Conservation (phyloP, 1,140 invertebrate species). For the Danaus plexippus region DNA sequence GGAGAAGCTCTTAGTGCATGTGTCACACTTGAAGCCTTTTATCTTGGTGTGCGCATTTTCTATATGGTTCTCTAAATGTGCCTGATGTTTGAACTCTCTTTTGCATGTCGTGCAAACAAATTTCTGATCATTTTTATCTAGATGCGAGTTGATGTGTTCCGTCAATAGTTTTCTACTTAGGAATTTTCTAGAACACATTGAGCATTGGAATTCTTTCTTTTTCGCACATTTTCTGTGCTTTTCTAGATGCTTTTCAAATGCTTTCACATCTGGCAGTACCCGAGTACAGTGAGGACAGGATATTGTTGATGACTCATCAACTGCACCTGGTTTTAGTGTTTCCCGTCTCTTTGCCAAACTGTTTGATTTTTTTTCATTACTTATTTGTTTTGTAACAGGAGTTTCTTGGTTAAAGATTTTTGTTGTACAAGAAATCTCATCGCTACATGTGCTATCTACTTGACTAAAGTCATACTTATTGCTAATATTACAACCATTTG, state of each 20-base stretch:
- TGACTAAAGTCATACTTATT: no score
- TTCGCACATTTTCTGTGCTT: neutral
- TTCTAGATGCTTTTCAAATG: conserved; percentile 19
- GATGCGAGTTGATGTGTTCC: conserved; percentile 65
- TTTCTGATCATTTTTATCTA: conserved; percentile 39
- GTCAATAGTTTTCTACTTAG: conserved; percentile 48
- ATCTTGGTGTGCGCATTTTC: conserved; percentile 50
- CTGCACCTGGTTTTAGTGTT: conserved; percentile 1
- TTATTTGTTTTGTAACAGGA: no score
- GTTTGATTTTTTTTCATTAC: no score
- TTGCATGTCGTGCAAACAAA: conserved; percentile 56
- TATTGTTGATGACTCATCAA: conserved; percentile 2
- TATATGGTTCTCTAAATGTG: conserved; percentile 66
- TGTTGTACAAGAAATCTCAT: no score
- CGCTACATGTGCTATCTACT: no score
- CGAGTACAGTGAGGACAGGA: conserved; percentile 14
- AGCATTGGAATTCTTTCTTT: conserved; percentile 49
- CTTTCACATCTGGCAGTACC: conserved; percentile 13
- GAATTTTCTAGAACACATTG: conserved; percentile 65
- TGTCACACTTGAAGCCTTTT: conserved; percentile 46
- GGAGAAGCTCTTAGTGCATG: conserved; percentile 47
- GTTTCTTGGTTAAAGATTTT: no score
- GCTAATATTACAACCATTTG: no score
- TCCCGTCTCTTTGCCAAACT: neutral
- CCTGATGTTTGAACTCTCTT: conserved; percentile 61